These are phyloP conservation scores for Junonia oenone DNA, from an alignment of 2,888 invertebrate genomes.

Conservation along the genomic window DNA sequence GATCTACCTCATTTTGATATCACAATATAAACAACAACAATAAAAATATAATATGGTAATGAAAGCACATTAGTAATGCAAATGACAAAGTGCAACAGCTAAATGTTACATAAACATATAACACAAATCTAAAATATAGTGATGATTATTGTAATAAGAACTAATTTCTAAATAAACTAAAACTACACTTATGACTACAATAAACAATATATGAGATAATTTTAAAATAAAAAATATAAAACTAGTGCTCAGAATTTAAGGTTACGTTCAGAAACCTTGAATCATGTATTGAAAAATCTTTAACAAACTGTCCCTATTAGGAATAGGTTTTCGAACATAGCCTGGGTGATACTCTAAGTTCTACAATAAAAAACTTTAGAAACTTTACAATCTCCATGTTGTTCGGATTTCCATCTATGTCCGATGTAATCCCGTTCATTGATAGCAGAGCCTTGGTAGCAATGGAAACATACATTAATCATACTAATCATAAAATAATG, in stretches of 20 bases:
- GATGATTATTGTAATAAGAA: no score
- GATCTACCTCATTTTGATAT: no score
- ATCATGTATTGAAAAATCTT: background rate
- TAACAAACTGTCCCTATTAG: background rate
- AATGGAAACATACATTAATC: constrained; percentile 50
- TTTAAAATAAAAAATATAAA: no score
- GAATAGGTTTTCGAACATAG: constrained; percentile 75
- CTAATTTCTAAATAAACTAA: no score
- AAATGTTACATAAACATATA: no score
- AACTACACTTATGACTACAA: no score
- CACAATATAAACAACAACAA: no score
- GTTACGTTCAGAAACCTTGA: constrained; percentile 75
- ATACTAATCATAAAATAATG: constrained; percentile 1
- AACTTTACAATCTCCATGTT: constrained; percentile 61
- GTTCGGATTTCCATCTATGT: constrained; percentile 58
- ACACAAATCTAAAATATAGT: no score
- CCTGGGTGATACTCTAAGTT: constrained; percentile 58
- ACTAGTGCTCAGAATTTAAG: constrained; percentile 41
- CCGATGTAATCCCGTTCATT: constrained; percentile 71
- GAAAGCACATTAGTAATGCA: no score
- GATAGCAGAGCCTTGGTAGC: constrained; percentile 67
- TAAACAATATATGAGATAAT: no score
- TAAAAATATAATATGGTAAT: no score
- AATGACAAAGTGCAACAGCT: no score
- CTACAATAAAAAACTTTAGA: constrained; percentile 47